Base-by-base conservation (phyloP, 2,888 invertebrate species). In the Rhaphigaster nebulosa region DNA sequence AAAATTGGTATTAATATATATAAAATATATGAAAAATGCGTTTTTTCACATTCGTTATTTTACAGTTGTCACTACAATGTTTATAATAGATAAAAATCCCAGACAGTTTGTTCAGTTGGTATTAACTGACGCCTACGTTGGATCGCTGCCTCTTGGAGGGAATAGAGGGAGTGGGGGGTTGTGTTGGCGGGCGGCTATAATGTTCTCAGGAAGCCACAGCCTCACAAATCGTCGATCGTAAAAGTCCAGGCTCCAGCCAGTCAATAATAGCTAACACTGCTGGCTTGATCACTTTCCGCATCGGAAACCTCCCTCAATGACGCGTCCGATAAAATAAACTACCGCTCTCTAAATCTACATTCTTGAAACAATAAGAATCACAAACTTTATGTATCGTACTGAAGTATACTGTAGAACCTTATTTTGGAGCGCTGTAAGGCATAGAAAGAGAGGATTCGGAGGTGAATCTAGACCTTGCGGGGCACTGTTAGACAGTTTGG, bases 151-250 rank as follows among this genome's bases (percentile, higher is more conserved):
- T 65, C 65, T 18, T n/a, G 60, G 26, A 60, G 0, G n/a, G n/a
- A n/a, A n/a, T n/a, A n/a, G n/a, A n/a, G n/a, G n/a, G n/a, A n/a
- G n/a, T n/a, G 12, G n/a, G 12, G 60, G 12, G n/a, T 26, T n/a
- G 60, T 26, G 26, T 56, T 56, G 56, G 56, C 18, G 10, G 60
- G n/a, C 13, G 5, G 60, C 13, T 10, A n/a, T n/a, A 65, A 65
- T 65, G 65, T 34, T 34, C 65, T 34, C 65, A 65, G 65, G 65
- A 65, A 65, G 29, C 65, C 65, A 29, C 65, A 65, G 65, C 65
- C 65, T 65, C 65, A 34, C 65, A 65, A 65, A 65, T 65, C 65
- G 65, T 65, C 18, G 65, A 18, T 65, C 65, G 65, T 65, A 65
- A 65, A 65, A 65, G 1, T 65, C 65, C 29, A 29, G 65, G 65